phyloP scores from a whole-genome alignment of 92 coral and sea anemone genomes.

The Actinernus sp. region DNA sequence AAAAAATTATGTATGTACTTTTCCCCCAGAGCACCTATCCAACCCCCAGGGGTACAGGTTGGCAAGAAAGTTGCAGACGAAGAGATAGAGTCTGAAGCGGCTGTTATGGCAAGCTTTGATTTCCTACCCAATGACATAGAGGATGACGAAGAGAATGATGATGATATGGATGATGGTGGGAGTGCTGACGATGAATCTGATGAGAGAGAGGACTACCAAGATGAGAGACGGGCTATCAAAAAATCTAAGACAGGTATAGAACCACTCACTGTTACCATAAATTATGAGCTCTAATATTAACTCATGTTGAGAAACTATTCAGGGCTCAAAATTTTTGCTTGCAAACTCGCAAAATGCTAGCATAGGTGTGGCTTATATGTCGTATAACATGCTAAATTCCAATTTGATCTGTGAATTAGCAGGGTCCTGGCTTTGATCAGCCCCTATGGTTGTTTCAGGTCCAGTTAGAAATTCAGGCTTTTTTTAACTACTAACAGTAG shows the following conservation, averaged over 20 bases:
- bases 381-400: too few relatives aligned
- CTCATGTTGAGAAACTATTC: too few relatives aligned
- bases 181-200: conserved; percentile 99
- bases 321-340: too few relatives aligned
- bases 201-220: conserved; percentile 86
- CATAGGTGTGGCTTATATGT: too few relatives aligned
- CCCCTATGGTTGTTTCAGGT: too few relatives aligned
- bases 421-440: too few relatives aligned
- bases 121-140: conserved; percentile 91
- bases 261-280: too few relatives aligned
- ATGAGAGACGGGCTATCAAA: conserved; percentile 78
- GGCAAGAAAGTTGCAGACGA: conserved; percentile 56
- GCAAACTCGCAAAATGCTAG: too few relatives aligned
- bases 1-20: neutral
- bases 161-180: conserved; percentile 98
- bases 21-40: conserved; percentile 38
- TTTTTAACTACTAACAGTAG: too few relatives aligned
- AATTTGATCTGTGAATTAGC: too few relatives aligned
- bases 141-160: conserved; percentile 92
- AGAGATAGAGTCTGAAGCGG: conserved; percentile 83
- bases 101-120: conserved; percentile 91
- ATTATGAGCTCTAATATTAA: too few relatives aligned
- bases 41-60: conserved; percentile 21
- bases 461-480: too few relatives aligned
- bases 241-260: conserved; percentile 86